Evolutionary conservation across 2,888 invertebrate species (phyloP).

Genomic region (Eupithecia tripunctaria): DNA sequence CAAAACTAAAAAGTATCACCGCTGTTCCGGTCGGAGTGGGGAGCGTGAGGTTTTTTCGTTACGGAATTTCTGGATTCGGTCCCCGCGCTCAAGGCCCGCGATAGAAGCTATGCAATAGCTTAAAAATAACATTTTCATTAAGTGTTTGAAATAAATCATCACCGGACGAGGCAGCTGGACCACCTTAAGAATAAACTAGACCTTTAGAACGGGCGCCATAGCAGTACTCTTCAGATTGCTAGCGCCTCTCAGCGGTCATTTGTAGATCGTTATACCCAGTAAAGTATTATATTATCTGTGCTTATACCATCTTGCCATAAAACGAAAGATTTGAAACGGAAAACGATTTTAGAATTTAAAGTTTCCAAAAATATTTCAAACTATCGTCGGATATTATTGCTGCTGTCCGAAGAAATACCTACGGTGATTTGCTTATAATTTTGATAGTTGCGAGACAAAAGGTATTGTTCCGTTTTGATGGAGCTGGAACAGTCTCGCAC

Average conservation of each 20-base stretch:
- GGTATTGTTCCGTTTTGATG: slow-evolving; percentile 47
- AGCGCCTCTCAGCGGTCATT: not conserved
- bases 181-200: no score
- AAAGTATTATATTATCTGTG: no score
- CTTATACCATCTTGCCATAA: not conserved
- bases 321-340: not conserved
- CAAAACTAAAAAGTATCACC: no score
- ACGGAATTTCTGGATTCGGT: no score
- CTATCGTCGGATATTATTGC: not conserved
- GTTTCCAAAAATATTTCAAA: not conserved
- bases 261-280: no score
- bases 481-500: slow-evolving; percentile 35
- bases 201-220: not conserved
- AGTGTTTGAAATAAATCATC: not conserved
- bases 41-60: no score
- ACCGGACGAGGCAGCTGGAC: not conserved
- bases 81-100: no score
- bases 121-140: no score
- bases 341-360: not conserved
- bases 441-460: slow-evolving; percentile 43
- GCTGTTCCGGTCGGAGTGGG: no score
- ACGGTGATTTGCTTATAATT: slow-evolving; percentile 32
- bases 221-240: not conserved
- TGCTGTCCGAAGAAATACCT: not conserved
- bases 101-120: no score